Conservation (phyloP, 2,888 invertebrate genomes). For the Parnassius orleans region DNA sequence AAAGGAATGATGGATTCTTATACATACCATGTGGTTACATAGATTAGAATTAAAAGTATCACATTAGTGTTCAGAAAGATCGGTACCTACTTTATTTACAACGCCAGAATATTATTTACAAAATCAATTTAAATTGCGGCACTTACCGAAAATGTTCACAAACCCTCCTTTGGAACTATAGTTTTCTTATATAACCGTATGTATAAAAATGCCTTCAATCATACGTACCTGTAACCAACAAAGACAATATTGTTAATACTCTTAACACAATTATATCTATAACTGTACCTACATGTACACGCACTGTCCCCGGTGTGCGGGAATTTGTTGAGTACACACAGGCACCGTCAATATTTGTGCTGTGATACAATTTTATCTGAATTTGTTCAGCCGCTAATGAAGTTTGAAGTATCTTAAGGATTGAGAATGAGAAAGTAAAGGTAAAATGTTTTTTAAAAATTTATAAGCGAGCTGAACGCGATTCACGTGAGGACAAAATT, state of each 20-base stretch:
- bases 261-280: not conserved
- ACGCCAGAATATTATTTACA: no score
- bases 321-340: constrained; percentile 21
- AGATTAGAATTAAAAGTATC: no score
- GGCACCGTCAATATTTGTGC: constrained; percentile 15
- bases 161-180: no score
- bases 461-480: no score
- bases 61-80: no score
- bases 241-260: constrained; percentile 7
- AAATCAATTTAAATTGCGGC: no score
- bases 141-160: no score
- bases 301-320: constrained; percentile 1
- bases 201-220: not conserved
- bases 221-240: constrained; percentile 18
- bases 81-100: no score
- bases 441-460: not conserved
- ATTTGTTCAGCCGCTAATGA: constrained; percentile 16
- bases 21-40: no score
- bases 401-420: constrained; percentile 1
- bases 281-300: not conserved
- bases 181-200: no score
- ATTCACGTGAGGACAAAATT: no score
- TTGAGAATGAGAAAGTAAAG: constrained; percentile 2
- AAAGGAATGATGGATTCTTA: no score
- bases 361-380: constrained; percentile 17